Base-by-base conservation (phyloP, 2,113 vertebrate genomes). In the Oryzias melastigma region DNA sequence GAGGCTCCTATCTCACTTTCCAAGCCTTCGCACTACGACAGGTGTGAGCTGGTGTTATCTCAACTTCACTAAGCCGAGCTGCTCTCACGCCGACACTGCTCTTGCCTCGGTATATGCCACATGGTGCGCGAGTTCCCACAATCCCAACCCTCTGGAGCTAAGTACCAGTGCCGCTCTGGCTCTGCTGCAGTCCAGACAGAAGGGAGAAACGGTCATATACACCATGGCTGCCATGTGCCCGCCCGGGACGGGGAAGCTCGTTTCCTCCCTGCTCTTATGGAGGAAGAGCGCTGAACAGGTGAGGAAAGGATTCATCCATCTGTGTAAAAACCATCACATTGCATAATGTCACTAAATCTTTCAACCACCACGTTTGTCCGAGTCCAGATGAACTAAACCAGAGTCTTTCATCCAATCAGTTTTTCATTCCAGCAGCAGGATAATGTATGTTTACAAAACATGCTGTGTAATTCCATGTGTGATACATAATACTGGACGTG, bases 41-140 rank as follows among this genome's bases (percentile, higher is more conserved):
- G 95, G 95, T 70, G 96, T 99, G 84, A 98, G 95, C 92, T 99
- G 97, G 97, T 99, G 97, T 92, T 98, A 95, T 87, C 93, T 99
- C 74, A 98, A 96, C 91, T 96, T 96, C 87, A 94, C 95, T 3
- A 98, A 97, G 86, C 97, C 97, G 18, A 98, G 88, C 89, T 94
- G 92, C 42, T 78, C 93, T 50, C 94, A 94, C 80, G 89, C 92
- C 85, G 90, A 88, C 53, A 87, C 92, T 41, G 90, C 96, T 56
- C 91, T 93, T 61, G 93, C 92, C 77, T 98, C 97, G 0, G 94
- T 95, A 58, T 99, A 99, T 80, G 92, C 95, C 85, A 91, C 94
- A 47, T 99, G 97, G 96, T 93, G 93, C 81, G 92, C 95, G 83
- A 96, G 93, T 86, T 93, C 95, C 17, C 95, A 94, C 87, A 96